Evolutionary conservation across 2,888 invertebrate species (phyloP), one percentile per base, ranked within the genome.

Genomic region (Serrognathus titanus): DNA sequence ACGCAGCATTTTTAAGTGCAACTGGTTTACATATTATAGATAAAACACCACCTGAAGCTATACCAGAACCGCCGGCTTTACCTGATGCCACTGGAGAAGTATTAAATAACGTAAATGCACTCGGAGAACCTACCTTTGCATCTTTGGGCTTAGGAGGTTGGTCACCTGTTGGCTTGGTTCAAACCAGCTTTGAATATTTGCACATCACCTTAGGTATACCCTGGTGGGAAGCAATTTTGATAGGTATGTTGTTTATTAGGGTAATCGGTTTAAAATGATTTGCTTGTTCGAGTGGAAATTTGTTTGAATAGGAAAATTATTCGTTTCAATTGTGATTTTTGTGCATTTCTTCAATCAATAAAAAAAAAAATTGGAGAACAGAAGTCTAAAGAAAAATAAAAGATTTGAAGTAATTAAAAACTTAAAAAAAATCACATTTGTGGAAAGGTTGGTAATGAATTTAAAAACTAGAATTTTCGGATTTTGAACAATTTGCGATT

Each of bases 191-290:
- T 67, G 97, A 98, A 76, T 88, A 80, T 68, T 66, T 96, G 39
- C 97, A 98, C 72, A 83, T 91, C n/a, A 78, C 82, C 0, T 76
- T 84, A 9, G 92, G 89, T 65, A 63, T 97, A 9, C 97, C 97
- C 0, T 98, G 98, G 98, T 98, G 97, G 95, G 86, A 83, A 38
- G 81, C 92, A 9, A 95, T 97, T 66, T 81, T 88, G 2, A 78
- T 89, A 53, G 90, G 88, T 87, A 77, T 68, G 24, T 31, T 7
- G 7, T 31, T 31, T 31, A 31, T 3, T 31, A 31, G 24, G 4
- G 24, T 7, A 31, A 7, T 31, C 6, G 4, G 6, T 31, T 31
- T 31, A 31, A 31, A 31, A 31, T 31, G 24, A 16, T 31, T 31
- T 6, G 7, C 7, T 31, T 31, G 24, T 16, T 1, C 16, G 3